Evolutionary conservation across 2,113 vertebrate species (phyloP), one percentile per base, ranked within the genome.

Genomic region (Xiphophorus hellerii): DNA sequence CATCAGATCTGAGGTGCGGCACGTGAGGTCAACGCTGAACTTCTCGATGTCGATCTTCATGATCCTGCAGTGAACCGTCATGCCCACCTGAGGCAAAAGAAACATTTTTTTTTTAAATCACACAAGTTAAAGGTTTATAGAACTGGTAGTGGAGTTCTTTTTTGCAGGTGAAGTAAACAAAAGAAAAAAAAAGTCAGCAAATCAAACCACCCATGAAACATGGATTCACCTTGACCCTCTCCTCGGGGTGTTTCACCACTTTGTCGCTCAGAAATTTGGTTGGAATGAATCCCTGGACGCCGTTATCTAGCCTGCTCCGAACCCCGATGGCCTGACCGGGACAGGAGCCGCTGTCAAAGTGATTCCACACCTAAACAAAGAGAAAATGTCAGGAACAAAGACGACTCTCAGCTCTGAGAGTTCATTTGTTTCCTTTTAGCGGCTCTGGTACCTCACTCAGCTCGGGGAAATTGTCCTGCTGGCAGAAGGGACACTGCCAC

Each of bases 11-110:
- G 98, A 99, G 2, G 98, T 98, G 70, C 98, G 96, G 86, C 97
- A 99, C 4, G 98, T 99, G 87, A 99, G 95, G 92, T 99, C 98
- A 2, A 98, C 97, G 6, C 95, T 98, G 89, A 99, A 99, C 83
- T 99, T 99, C 84, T 99, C 98, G 0, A 99, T 99, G 92, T 99
- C 98, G 0, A 99, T 98, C 94, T 99, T 99, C 97, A 99, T 99
- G 88, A 99, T 99, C 69, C 98, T 94, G 90, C 97, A 98, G 91
- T 99, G 98, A 72, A 99, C 98, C 0, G 97, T 99, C 98, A 99
- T 99, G 76, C 97, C 97, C 88, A 99, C 97, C 98, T 99, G 77
- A 2, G 51, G 69, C 0, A 22, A n/a, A 69, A 13, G 12, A 33
- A 66, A 80, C 14, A 77, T 20, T 6, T 35, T 35, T 35, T 33